Evolutionary conservation across 2,113 vertebrate species (phyloP).

Genomic region (Periophthalmodon schlosseri): DNA sequence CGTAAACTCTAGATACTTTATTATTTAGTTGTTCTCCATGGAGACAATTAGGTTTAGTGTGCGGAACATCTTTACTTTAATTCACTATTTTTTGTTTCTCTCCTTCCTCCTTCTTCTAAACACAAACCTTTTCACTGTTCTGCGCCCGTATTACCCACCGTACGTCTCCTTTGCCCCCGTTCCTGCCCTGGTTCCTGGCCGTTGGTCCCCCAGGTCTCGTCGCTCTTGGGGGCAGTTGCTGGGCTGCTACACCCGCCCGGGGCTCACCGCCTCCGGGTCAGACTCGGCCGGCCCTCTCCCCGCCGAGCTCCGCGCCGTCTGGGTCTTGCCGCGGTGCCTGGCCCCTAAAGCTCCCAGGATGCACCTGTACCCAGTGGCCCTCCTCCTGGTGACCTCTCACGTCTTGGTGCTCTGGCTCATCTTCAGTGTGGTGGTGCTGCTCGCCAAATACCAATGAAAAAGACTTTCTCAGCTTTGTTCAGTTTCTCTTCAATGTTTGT

Average conservation of each 20-base stretch:
- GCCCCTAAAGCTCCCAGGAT: constrained; percentile 63
- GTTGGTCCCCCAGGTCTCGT: constrained; percentile 47
- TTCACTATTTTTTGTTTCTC: not conserved
- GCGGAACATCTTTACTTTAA: not conserved
- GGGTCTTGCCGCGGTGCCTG: constrained; percentile 12
- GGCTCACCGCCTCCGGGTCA: constrained; percentile 23
- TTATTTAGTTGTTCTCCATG: no score
- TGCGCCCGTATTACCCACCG: not conserved
- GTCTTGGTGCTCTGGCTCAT: constrained; percentile 97
- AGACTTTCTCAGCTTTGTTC: not conserved
- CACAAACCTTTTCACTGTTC: not conserved
- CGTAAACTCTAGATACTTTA: no score
- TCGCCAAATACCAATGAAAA: constrained; percentile 90
- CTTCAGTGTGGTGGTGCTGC: constrained; percentile 91
- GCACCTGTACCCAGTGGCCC: constrained; percentile 94
- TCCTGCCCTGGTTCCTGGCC: not conserved
- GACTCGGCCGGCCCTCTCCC: constrained; percentile 2
- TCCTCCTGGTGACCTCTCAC: constrained; percentile 96
- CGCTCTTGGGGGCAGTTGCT: constrained; percentile 65
- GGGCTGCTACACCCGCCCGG: constrained; percentile 50
- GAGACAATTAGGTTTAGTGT: no score
- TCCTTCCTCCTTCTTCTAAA: not conserved
- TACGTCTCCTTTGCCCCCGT: not conserved
- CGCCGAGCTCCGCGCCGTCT: constrained; percentile 5
- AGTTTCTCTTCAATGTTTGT: constrained; percentile 1